Evolutionary conservation across 2,797 vertebrate genomes (phyloP), one percentile per base, ranked within the genome.

Genomic region (Enteromius radiatus): DNA sequence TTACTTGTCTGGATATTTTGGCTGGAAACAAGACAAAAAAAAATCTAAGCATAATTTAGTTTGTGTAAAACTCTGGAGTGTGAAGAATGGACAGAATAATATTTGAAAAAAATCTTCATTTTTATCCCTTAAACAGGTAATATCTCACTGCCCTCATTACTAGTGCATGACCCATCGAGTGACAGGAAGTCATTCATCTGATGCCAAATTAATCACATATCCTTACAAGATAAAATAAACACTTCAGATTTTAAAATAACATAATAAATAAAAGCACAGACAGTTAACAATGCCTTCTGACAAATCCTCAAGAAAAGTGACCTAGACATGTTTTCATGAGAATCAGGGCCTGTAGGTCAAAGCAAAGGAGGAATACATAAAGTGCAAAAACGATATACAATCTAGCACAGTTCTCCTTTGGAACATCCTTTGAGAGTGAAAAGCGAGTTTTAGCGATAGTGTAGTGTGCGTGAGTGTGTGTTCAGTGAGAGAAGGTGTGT

Each of bases 401-500:
- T n/a, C 52, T 80, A 80, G 47, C 43, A 59, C 36, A 80, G 10
- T 68, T 26, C n/a, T 56, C 52, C 17, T 70, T 52, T 3, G 47
- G 15, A 67, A 52, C n/a, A 9, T 68, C 9, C 10, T n/a, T 64
- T n/a, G 15, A n/a, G 5, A 52, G 63, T 78, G 31, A 36, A 15
- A 67, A 26, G 6, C 17, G 4, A 3, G 31, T 64, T 52, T 67
- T 47, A 78, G 33, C 8, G 52, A 75, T 75, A 23, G 23, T 75
- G 6, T 2, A 43, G 14, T 3, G 36, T 47, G 21, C 43, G 64
- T 38, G 23, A 28, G 65, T 65, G n/a, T 31, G 38, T 38, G 28
- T 75, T 94, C 87, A 94, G 86, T 87, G 88, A 17, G 87, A 86
- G 86, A 94, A 94, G 80, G 86, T 93, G 88, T 95, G 93, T 86